Evolutionary conservation across 2,888 invertebrate genomes (phyloP).

Genomic region (Monoplex corrugatus): DNA sequence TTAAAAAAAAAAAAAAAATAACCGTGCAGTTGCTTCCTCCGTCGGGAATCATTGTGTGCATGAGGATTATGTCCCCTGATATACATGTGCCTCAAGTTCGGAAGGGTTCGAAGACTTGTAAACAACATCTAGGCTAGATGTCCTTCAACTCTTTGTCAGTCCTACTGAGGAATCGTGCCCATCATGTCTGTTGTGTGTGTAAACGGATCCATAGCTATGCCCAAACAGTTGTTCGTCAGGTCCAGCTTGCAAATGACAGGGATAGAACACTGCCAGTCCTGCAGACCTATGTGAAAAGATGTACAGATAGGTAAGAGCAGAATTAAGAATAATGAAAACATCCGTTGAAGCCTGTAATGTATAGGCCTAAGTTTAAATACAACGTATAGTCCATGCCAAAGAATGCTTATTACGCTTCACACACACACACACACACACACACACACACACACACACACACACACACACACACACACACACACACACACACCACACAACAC

Average conservation of each 20-base stretch:
- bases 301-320: not conserved
- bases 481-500: not conserved
- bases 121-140: too few relatives aligned
- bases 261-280: not conserved
- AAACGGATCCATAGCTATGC: not conserved
- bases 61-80: too few relatives aligned
- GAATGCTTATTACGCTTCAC: too few relatives aligned
- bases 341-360: not conserved
- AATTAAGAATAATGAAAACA: not conserved
- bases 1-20: not conserved
- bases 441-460: constrained; percentile 1
- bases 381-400: too few relatives aligned
- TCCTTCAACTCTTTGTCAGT: too few relatives aligned
- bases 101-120: too few relatives aligned
- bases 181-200: not conserved
- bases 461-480: not conserved
- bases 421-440: too few relatives aligned
- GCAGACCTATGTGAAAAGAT: not conserved
- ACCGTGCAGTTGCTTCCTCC: too few relatives aligned
- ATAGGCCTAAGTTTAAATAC: too few relatives aligned
- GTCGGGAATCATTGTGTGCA: too few relatives aligned
- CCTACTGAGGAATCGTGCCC: not conserved
- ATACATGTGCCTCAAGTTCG: too few relatives aligned
- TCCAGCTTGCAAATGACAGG: not conserved
- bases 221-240: not conserved